Base-by-base conservation (phyloP, 2,888 invertebrate genomes). In the Ormyrus thymus region DNA sequence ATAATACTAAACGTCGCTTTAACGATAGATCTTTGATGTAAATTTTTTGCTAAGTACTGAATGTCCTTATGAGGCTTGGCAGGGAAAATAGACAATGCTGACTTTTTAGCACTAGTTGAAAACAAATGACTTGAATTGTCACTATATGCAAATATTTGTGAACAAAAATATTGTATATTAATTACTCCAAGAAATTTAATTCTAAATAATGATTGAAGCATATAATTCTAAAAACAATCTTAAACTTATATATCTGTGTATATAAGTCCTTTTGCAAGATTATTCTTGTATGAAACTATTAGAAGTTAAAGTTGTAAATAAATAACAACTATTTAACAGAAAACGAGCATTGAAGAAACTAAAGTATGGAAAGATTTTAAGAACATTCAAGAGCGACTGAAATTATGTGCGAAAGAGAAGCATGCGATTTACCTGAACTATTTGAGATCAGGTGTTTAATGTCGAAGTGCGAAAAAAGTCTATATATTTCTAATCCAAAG, bases 401-500 rank as follows among this genome's bases (percentile, higher is more conserved):
- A 65, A 71, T 9, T 7, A 69, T 56, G 43, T 58, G 53, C 50
- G 50, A 56, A 66, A 72, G 48, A 65, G 15, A 8, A 58, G 13
- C 11, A 70, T 77, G 75, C n/a, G 64, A 71, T 78, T 70, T 7
- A 45, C 46, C 45, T 58, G 29, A 50, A 55, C 48, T 58, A 51
- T 70, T 74, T 56, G 11, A 70, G 59, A 51, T 58, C 55, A 29
- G 46, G 65, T 76, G 72, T 78, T 11, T 78, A 50, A 55, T 78
- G 69, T 78, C 65, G 78, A 78, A 78, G 75, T 72, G 64, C 68
- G 51, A 77, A 72, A 80, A 81, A 81, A 81, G 73, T 76, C 78
- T 78, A 76, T 81, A 80, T 74, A 78, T 81, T 81, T 78, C 69
- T 81, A 81, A 78, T 69, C 81, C 81, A 81, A 81, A 81, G 81